These are phyloP conservation scores for Chaetogeoica ovagalla DNA, from an alignment of 2,888 invertebrate species.

Conservation along the genomic window DNA sequence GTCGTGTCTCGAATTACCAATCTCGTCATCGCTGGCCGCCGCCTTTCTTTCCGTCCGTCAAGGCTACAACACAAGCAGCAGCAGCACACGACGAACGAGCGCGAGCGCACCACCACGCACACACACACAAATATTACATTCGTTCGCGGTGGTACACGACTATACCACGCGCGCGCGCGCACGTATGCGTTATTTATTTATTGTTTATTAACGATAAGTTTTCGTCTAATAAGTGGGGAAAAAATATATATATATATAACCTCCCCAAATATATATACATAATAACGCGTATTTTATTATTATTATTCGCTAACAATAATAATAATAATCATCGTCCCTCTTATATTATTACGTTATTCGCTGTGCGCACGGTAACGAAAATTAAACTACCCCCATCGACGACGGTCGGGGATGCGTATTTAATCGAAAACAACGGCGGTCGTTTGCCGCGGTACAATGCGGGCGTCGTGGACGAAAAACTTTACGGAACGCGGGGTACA, in stretches of 20 bases:
- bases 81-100: background rate
- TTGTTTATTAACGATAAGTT: background rate
- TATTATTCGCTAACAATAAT: too few species aligned
- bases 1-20: constrained; percentile 51
- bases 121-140: background rate
- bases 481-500: constrained; percentile 35
- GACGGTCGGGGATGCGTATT: background rate
- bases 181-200: background rate
- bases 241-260: too few species aligned
- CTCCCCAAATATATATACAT: background rate
- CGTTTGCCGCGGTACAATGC: background rate
- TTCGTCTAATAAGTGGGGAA: too few species aligned
- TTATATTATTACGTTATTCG: background rate
- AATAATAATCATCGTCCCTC: too few species aligned
- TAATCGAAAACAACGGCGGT: constrained; percentile 20
- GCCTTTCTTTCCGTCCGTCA: constrained; percentile 30
- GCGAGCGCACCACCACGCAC: background rate
- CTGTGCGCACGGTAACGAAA: constrained; percentile 6
- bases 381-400: constrained; percentile 42
- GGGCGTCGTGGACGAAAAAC: constrained; percentile 32
- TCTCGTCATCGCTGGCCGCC: constrained; percentile 12
- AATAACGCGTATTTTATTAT: background rate
- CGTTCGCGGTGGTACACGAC: background rate
- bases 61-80: constrained; percentile 25
- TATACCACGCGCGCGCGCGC: background rate